Conservation (phyloP, 1,140 invertebrate species). For the Mya arenaria region DNA sequence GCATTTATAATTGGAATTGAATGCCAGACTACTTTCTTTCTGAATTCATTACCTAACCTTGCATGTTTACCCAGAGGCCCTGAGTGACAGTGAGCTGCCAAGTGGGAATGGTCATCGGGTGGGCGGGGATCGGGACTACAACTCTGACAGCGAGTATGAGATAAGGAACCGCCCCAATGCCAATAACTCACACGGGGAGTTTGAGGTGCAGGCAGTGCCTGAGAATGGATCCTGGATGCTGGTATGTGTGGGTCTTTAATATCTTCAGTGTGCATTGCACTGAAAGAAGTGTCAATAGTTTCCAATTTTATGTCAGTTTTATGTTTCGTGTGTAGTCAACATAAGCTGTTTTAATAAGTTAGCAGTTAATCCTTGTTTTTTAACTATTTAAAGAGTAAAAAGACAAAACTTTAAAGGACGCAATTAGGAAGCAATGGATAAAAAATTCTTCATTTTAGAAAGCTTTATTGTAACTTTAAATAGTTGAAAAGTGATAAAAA, state of each 20-base stretch:
- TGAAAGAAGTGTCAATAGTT: too few species aligned
- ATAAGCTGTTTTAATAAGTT: neutral
- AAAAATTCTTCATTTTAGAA: too few species aligned
- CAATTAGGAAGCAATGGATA: too few species aligned
- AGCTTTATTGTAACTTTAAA: neutral
- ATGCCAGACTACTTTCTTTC: too few species aligned
- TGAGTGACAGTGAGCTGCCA: constrained; percentile 85
- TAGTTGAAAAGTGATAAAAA: neutral
- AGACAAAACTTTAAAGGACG: too few species aligned
- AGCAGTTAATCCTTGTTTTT: too few species aligned
- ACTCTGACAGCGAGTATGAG: constrained; percentile 89
- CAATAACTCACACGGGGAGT: constrained; percentile 60
- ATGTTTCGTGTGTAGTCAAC: too few species aligned
- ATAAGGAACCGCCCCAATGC: constrained; percentile 54
- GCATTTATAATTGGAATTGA: too few species aligned
- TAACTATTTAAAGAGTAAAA: too few species aligned
- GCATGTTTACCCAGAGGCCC: constrained; percentile 80
- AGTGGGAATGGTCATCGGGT: constrained; percentile 64
- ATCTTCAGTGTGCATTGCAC: too few species aligned
- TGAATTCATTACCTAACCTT: neutral
- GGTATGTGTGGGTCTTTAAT: too few species aligned
- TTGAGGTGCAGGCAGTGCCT: constrained; percentile 76
- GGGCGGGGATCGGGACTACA: constrained; percentile 83
- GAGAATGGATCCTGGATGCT: constrained; percentile 87
- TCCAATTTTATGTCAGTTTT: too few species aligned